Evolutionary conservation across 2,797 vertebrate species (phyloP).

Genomic region (Pitangus sulphuratus): DNA sequence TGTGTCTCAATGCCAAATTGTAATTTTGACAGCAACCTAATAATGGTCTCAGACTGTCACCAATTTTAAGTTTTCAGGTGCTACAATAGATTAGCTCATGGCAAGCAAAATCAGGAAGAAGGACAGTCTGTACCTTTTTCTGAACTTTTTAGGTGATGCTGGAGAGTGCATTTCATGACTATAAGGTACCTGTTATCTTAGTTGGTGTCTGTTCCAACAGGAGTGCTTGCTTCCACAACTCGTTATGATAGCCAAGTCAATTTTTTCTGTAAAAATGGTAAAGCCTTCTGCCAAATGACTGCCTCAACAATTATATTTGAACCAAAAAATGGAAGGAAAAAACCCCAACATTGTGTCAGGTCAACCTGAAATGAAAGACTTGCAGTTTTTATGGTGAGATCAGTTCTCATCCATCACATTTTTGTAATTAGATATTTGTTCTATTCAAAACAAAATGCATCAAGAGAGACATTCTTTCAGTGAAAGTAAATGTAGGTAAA

Average conservation of each 20-base stretch:
- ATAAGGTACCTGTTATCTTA: neutral
- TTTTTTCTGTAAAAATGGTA: neutral
- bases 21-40: neutral
- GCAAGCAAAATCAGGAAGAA: neutral
- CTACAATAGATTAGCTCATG: neutral
- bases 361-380: neutral
- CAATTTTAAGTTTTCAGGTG: neutral
- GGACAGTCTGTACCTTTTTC: neutral
- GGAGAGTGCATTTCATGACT: neutral
- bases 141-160: neutral
- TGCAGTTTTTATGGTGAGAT: neutral
- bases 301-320: neutral
- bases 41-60: neutral
- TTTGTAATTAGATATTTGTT: constrained; percentile 7
- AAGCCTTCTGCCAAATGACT: neutral
- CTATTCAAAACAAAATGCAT: neutral
- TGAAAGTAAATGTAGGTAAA: neutral
- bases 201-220: neutral
- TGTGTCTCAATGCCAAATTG: neutral
- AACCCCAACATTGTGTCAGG: neutral
- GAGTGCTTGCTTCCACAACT: neutral
- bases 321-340: neutral
- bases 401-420: neutral
- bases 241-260: neutral
- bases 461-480: neutral